Percentiles rank a stretch among this genome's conserved stretches.
phyloP scores from a whole-genome alignment of 1,140 invertebrate genomes.

The Panagrolaimus sp. region DNA sequence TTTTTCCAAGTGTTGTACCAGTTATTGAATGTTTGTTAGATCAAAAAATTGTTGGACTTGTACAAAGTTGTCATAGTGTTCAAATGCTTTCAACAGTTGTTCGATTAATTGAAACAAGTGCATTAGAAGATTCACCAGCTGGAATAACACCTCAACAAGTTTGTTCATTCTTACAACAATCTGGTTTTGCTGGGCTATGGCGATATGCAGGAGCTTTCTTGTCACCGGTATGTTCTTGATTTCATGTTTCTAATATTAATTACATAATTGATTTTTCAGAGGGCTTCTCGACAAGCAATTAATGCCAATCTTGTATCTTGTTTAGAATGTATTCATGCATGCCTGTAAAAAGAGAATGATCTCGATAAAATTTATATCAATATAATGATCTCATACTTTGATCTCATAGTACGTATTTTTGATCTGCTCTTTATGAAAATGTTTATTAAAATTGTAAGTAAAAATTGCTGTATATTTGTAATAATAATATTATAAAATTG shows the following conservation, averaged over 20 bases:
- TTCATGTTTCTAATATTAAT: not conserved
- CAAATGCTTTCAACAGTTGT: slow-evolving; percentile 25
- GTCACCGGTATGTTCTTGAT: slow-evolving; percentile 22
- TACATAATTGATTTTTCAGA: slow-evolving; percentile 18
- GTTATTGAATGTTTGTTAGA: slow-evolving; percentile 27
- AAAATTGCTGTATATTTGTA: too few relatives aligned
- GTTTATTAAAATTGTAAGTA: too few relatives aligned
- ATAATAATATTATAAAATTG: too few relatives aligned
- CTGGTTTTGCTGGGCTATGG: slow-evolving; percentile 29
- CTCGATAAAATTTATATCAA: too few relatives aligned
- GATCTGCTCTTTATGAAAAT: too few relatives aligned
- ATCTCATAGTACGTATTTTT: too few relatives aligned
- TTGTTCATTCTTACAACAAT: slow-evolving; percentile 26
- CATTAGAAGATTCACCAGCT: slow-evolving; percentile 18
- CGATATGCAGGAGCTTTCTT: slow-evolving; percentile 27
- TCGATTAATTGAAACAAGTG: slow-evolving; percentile 27
- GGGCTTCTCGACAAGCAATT: slow-evolving; percentile 28
- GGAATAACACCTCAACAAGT: slow-evolving; percentile 27
- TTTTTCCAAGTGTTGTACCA: slow-evolving; percentile 27
- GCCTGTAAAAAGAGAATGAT: slow-evolving; percentile 17
- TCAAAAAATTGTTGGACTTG: slow-evolving; percentile 29
- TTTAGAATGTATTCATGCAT: slow-evolving; percentile 28
- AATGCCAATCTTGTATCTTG: slow-evolving; percentile 29
- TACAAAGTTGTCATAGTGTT: slow-evolving; percentile 23
- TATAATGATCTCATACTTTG: too few relatives aligned